Conservation (phyloP, 1,140 invertebrate species). For the Coelopa frigida region DNA sequence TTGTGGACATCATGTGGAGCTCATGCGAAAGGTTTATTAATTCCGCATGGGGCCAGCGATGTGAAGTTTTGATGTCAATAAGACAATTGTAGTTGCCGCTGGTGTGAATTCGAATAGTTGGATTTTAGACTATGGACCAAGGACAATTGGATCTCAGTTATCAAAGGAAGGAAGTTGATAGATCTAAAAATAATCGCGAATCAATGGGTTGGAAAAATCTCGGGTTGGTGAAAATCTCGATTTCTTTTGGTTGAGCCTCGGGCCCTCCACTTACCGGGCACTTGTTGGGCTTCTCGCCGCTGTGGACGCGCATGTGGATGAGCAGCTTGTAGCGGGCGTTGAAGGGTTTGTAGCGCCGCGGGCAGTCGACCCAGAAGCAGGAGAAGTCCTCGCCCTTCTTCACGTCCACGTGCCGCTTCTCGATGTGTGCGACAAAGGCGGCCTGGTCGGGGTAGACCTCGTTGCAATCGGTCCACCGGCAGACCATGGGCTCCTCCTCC, state of each 20-base stretch:
- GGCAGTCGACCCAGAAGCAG: conserved; percentile 87
- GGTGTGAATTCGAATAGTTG: too few relatives aligned
- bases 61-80: too few relatives aligned
- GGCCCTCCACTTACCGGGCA: conserved; percentile 70
- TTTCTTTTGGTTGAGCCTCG: too few relatives aligned
- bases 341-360: conserved; percentile 76
- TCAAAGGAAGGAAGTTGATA: not conserved
- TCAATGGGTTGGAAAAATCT: not conserved
- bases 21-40: too few relatives aligned
- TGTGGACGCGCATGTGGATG: conserved; percentile 94
- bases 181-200: not conserved
- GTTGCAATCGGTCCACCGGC: conserved; percentile 82
- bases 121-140: too few relatives aligned
- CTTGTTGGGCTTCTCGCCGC: conserved; percentile 92
- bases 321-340: conserved; percentile 94
- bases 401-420: conserved; percentile 82
- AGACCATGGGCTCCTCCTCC: conserved; percentile 47
- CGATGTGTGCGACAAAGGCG: conserved; percentile 81
- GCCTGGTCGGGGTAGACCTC: conserved; percentile 69
- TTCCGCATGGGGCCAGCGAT: too few relatives aligned
- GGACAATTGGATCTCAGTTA: too few relatives aligned
- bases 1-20: too few relatives aligned
- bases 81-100: too few relatives aligned
- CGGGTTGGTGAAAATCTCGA: too few relatives aligned
- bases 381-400: conserved; percentile 81